A percentile compares a stretch with the other conserved stretches of the same genome.
Evolutionary conservation across 2,797 vertebrate genomes (phyloP).

Genomic region (Enteromius trimaculatus): DNA sequence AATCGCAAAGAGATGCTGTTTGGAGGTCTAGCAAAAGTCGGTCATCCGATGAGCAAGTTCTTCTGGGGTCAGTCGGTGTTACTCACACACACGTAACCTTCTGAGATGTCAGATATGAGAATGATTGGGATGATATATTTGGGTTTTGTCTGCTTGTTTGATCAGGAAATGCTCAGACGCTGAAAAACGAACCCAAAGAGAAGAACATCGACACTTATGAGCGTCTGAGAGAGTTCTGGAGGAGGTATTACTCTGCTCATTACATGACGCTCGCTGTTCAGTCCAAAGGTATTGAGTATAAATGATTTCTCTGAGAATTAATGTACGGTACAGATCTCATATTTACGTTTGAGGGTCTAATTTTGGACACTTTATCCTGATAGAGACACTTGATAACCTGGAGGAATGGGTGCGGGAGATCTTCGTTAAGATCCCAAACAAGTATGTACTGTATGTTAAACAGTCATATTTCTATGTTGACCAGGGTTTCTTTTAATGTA

Average conservation of each 20-base stretch:
- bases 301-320: background rate
- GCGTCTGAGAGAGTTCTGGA: constrained; percentile 89
- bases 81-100: background rate
- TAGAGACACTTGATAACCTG: constrained; percentile 92
- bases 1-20: constrained; percentile 95
- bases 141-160: constrained; percentile 25
- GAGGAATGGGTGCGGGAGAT: constrained; percentile 94
- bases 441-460: constrained; percentile 76
- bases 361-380: background rate
- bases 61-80: constrained; percentile 86
- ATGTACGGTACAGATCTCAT: background rate
- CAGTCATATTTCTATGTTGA: background rate
- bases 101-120: background rate
- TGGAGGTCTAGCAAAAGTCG: constrained; percentile 89
- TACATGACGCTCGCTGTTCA: constrained; percentile 96
- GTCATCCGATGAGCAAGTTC: constrained; percentile 96
- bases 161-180: constrained; percentile 91
- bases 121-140: background rate
- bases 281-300: constrained; percentile 84
- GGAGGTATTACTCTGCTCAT: constrained; percentile 90
- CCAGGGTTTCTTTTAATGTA: background rate
- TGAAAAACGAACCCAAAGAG: constrained; percentile 88
- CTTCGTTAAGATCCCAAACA: constrained; percentile 92
- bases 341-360: background rate
- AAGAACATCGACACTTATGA: constrained; percentile 89